These are phyloP conservation scores for Stichopus horrens DNA, from an alignment of 53 echinoderm and acorn worm species.

Conservation along the genomic window DNA sequence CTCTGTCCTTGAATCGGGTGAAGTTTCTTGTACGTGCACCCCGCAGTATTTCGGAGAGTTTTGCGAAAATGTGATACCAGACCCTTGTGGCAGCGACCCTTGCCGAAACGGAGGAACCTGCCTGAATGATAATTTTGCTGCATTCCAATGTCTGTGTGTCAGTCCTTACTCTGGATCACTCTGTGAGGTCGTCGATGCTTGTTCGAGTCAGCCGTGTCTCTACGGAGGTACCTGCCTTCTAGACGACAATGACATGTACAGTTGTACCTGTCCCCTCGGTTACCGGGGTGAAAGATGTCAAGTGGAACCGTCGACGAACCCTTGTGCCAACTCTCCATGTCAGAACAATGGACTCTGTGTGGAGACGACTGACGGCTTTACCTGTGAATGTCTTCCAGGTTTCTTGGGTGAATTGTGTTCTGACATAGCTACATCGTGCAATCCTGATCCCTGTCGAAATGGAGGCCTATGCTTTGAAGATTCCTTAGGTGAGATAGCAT, in stretches of 20 bases:
- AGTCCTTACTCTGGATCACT: constrained; percentile 47
- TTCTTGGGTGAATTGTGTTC: constrained; percentile 70
- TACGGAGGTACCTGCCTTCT: constrained; percentile 61
- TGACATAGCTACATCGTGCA: constrained; percentile 62
- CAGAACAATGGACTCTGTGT: constrained; percentile 54
- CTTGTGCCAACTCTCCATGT: constrained; percentile 76
- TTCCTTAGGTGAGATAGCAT: constrained; percentile 58
- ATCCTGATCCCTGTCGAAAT: constrained; percentile 75
- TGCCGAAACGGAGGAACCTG: constrained; percentile 55
- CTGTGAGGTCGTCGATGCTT: constrained; percentile 53
- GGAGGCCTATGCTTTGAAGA: constrained; percentile 73
- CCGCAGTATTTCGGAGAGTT: constrained; percentile 46
- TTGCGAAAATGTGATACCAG: constrained; percentile 55
- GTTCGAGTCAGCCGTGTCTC: constrained; percentile 73
- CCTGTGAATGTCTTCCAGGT: constrained; percentile 77
- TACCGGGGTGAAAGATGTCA: constrained; percentile 77
- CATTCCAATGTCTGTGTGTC: constrained; percentile 59
- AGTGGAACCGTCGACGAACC: constrained; percentile 36
- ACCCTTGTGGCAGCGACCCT: constrained; percentile 53
- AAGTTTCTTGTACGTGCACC: constrained; percentile 53
- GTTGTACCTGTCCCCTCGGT: constrained; percentile 58
- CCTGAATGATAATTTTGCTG: constrained; percentile 49
- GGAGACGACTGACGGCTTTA: constrained; percentile 47
- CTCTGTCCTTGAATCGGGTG: neutral
- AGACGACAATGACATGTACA: constrained; percentile 32